Conservation (phyloP, 1,140 invertebrate genomes). For the Drosophila triauraria region DNA sequence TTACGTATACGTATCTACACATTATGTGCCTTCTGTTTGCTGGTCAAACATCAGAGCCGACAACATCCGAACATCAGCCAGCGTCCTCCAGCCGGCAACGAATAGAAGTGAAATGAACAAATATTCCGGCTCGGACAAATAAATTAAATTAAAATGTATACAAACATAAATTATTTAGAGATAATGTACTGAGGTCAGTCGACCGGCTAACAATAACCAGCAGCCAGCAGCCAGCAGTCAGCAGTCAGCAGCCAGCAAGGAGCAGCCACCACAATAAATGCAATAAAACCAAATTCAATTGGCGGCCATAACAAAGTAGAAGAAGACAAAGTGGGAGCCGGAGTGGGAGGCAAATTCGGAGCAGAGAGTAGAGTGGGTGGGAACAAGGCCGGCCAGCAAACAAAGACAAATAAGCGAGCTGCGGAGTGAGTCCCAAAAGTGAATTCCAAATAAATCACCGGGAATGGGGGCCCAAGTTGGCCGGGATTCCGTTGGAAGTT, state of each 20-base stretch:
- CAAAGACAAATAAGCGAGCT: slow-evolving; percentile 73
- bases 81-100: slow-evolving; percentile 12
- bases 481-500: slow-evolving; percentile 30
- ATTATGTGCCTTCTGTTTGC: slow-evolving; percentile 55
- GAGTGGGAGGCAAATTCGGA: slow-evolving; percentile 9
- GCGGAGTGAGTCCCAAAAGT: slow-evolving; percentile 48
- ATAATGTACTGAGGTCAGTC: slow-evolving; percentile 74
- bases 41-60: slow-evolving; percentile 50
- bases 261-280: slow-evolving; percentile 68
- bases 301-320: slow-evolving; percentile 61
- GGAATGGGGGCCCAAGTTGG: slow-evolving; percentile 58
- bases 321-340: slow-evolving; percentile 42
- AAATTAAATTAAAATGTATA: slow-evolving; percentile 83
- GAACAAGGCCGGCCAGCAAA: slow-evolving; percentile 38
- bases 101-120: slow-evolving; percentile 57
- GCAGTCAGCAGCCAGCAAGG: slow-evolving; percentile 11
- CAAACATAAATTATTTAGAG: slow-evolving; percentile 83
- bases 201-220: slow-evolving; percentile 51
- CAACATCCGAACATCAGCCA: slow-evolving; percentile 6
- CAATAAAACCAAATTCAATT: slow-evolving; percentile 81
- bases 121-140: slow-evolving; percentile 70
- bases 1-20: slow-evolving; percentile 36
- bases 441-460: slow-evolving; percentile 75
- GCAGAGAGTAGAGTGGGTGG: slow-evolving; percentile 15
- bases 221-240: slow-evolving; percentile 18